Percentiles rank a stretch among this genome's conserved stretches.
These are phyloP conservation scores for Alectoris magna DNA, from an alignment of 2,797 vertebrate species.

Conservation along the genomic window DNA sequence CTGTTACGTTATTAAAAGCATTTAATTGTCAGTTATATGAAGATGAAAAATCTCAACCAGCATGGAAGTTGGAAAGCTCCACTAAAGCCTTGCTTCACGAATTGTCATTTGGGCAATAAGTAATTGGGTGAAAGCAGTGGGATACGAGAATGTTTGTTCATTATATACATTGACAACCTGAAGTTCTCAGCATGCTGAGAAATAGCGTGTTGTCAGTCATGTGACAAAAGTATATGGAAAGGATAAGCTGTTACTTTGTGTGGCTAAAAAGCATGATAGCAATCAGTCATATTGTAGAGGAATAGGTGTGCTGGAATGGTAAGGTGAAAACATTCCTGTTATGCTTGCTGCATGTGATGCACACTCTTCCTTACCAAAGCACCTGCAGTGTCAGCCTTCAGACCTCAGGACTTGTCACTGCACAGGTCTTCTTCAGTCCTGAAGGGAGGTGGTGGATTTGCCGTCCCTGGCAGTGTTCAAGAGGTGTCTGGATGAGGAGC, in stretches of 20 bases:
- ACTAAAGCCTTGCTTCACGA: neutral
- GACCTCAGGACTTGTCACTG: neutral
- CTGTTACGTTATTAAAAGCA: neutral
- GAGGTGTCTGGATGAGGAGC: too few species aligned
- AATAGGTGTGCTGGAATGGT: neutral
- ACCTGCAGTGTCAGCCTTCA: neutral
- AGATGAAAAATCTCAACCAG: rapidly evolving
- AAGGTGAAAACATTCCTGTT: neutral
- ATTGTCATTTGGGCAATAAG: neutral
- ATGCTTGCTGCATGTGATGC: neutral
- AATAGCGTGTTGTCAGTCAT: neutral
- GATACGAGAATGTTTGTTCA: neutral
- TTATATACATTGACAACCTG: neutral
- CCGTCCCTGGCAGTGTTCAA: too few species aligned
- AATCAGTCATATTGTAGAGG: neutral
- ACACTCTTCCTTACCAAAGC: neutral
- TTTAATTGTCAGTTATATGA: neutral
- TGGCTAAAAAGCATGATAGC: neutral
- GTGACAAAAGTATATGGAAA: neutral
- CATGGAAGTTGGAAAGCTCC: neutral
- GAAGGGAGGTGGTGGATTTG: too few species aligned
- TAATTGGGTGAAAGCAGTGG: neutral
- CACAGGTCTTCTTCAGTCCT: neutral
- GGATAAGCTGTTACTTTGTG: neutral
- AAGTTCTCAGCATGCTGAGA: neutral